These are phyloP conservation scores for Agonum fuliginosum DNA, from an alignment of 2,888 invertebrate species.

Conservation along the genomic window DNA sequence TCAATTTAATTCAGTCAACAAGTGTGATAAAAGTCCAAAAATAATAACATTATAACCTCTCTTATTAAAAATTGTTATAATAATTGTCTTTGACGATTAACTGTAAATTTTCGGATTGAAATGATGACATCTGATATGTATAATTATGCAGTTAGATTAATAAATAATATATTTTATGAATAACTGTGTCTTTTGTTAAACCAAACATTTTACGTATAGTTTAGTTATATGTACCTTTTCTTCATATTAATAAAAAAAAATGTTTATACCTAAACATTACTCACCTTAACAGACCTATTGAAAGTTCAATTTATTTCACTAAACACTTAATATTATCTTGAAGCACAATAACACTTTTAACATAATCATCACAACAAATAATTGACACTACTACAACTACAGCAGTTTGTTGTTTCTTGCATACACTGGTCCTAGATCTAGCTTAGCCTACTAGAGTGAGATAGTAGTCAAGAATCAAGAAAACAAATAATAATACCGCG, in stretches of 20 bases:
- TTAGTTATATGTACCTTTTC: neutral
- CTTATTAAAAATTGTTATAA: slow-evolving; percentile 21
- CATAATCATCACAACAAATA: too few species aligned
- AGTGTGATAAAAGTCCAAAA: slow-evolving; percentile 8
- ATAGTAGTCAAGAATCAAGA: too few species aligned
- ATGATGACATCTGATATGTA: slow-evolving; percentile 9
- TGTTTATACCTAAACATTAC: neutral
- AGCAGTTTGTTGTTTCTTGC: too few species aligned
- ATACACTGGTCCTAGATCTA: too few species aligned
- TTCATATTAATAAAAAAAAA: neutral
- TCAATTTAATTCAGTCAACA: slow-evolving; percentile 29
- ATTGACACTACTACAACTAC: too few species aligned
- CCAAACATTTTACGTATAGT: neutral
- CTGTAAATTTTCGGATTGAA: slow-evolving; percentile 33
- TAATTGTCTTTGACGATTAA: slow-evolving; percentile 32
- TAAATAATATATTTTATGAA: slow-evolving; percentile 53
- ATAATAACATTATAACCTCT: neutral
- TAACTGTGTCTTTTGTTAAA: neutral
- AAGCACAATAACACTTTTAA: too few species aligned
- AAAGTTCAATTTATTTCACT: neutral
- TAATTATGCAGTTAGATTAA: slow-evolving; percentile 43
- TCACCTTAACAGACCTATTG: too few species aligned
- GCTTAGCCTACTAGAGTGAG: too few species aligned
- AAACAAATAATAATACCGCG: too few species aligned
- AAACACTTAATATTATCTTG: too few species aligned